These are phyloP conservation scores for Microcaecilia unicolor DNA, from an alignment of 2,797 vertebrate genomes.

Conservation along the genomic window DNA sequence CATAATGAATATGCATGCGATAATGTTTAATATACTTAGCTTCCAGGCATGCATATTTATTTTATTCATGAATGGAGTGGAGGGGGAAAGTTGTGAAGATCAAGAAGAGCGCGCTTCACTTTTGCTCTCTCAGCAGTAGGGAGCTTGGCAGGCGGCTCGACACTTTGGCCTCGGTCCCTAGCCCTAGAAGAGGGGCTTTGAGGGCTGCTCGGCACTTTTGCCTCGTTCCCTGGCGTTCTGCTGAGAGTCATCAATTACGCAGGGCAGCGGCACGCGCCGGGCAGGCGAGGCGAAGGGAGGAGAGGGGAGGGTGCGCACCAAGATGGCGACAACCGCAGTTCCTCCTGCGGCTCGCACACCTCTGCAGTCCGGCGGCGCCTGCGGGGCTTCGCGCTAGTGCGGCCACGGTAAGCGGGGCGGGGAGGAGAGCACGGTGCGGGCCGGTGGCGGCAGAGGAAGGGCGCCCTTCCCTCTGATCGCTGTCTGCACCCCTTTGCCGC, in stretches of 20 bases:
- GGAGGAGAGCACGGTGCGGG: background rate
- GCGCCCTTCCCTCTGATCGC: constrained; percentile 40
- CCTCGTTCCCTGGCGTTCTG: constrained; percentile 45
- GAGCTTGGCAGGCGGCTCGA: too few relatives aligned
- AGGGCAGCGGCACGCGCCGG: constrained; percentile 29
- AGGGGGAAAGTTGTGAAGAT: too few relatives aligned
- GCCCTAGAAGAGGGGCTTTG: too few relatives aligned
- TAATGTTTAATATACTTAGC: too few relatives aligned
- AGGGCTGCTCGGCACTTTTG: background rate
- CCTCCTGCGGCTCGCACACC: constrained; percentile 73
- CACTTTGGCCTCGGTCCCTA: too few relatives aligned
- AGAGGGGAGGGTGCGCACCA: constrained; percentile 84
- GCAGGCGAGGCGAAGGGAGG: constrained; percentile 27
- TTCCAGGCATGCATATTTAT: too few relatives aligned
- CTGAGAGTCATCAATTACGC: constrained; percentile 90
- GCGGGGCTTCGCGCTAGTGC: constrained; percentile 73
- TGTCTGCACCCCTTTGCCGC: constrained; percentile 74
- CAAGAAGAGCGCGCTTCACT: too few relatives aligned
- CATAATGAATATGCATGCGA: too few relatives aligned
- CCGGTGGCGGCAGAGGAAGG: constrained; percentile 11
- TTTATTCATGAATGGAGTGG: too few relatives aligned
- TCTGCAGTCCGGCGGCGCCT: constrained; percentile 76
- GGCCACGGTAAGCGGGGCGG: constrained; percentile 6
- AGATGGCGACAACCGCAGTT: constrained; percentile 99
- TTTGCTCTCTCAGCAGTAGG: too few relatives aligned